Percentiles rank a stretch among this genome's conserved stretches.
phyloP scores from a whole-genome alignment of 2,113 vertebrate species.

The Guaruba guarouba region DNA sequence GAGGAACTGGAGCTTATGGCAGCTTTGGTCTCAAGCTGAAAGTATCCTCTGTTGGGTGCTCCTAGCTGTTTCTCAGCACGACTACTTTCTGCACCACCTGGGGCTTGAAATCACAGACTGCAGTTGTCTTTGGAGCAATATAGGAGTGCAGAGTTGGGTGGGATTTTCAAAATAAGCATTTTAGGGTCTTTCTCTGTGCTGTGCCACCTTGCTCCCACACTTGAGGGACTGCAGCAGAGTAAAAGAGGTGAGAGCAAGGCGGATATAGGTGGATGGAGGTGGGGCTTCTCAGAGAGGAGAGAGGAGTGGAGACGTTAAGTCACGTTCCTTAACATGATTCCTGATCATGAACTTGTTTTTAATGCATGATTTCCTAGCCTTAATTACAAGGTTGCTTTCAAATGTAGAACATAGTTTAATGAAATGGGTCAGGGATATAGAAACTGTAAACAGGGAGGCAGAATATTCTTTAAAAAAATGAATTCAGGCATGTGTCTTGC shows the following conservation, averaged over 20 bases:
- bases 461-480: background rate
- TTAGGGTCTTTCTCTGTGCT: accelerated
- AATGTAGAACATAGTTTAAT: background rate
- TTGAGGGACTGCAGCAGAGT: background rate
- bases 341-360: background rate
- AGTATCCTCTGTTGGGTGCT: background rate
- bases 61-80: background rate
- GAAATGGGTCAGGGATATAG: background rate
- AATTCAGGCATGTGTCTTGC: background rate
- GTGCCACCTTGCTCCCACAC: background rate
- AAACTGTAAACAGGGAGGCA: background rate
- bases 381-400: background rate
- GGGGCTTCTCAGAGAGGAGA: background rate
- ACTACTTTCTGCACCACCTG: background rate
- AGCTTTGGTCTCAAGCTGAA: background rate
- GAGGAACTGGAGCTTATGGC: background rate
- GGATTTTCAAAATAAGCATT: background rate
- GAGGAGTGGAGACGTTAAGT: background rate
- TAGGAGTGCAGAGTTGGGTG: background rate
- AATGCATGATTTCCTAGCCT: background rate
- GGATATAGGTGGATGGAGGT: background rate
- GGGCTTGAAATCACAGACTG: background rate
- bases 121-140: background rate
- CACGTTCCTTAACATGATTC: background rate
- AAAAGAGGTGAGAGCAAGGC: background rate